Conservation (phyloP, 2,888 invertebrate species). For the Didymodactylos carnosus region DNA sequence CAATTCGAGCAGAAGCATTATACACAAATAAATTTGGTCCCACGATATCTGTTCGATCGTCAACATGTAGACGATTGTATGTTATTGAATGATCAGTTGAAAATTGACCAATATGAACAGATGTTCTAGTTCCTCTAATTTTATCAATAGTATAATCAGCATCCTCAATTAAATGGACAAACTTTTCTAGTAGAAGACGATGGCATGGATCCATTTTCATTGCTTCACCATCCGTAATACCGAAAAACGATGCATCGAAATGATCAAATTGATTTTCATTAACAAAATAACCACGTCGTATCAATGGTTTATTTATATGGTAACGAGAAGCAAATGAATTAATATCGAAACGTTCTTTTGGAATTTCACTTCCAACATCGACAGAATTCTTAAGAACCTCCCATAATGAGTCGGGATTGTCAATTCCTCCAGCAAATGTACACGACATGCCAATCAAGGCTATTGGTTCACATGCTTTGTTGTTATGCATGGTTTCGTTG, state of each 20-base stretch:
- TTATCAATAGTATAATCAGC: neutral
- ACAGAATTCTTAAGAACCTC: neutral
- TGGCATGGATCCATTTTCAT: neutral
- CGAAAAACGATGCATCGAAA: neutral
- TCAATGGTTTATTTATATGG: no score
- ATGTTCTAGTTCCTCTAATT: neutral
- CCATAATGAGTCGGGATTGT: neutral
- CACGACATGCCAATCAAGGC: neutral
- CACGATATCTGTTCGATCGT: neutral
- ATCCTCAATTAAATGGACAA: neutral
- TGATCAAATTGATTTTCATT: neutral
- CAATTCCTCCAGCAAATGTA: neutral
- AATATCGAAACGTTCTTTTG: neutral
- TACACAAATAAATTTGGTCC: neutral
- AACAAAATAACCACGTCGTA: neutral
- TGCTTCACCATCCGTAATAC: neutral
- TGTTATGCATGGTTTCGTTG: no score
- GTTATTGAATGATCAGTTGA: neutral
- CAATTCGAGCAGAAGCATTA: conserved; percentile 18
- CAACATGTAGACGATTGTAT: neutral
- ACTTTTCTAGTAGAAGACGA: neutral
- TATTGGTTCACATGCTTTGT: neutral
- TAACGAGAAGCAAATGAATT: neutral
- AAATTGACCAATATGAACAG: neutral
- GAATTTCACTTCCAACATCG: neutral